Evolutionary conservation across 1,140 invertebrate genomes (phyloP), one percentile per base, ranked within the genome.

Genomic region (Orchesella cincta): DNA sequence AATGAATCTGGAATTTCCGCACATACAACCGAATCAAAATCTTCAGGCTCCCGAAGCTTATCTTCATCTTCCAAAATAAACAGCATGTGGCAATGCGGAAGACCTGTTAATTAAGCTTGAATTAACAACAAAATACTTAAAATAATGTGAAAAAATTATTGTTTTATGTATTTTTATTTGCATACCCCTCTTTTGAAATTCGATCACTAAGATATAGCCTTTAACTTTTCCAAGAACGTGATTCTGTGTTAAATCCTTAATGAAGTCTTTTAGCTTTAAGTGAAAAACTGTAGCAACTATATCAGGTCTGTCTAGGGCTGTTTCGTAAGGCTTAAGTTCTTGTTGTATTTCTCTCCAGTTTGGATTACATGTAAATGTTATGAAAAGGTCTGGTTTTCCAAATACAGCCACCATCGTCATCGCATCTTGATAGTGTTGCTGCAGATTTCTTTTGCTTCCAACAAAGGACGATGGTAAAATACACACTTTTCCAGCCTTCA

Each of bases 321-420:
- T 76, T 83, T 86, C 83, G 5, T 82, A 80, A 62, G 67, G 76
- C 1, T 82, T 34, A 18, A 88, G 78, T 8, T 81, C 67, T n/a
- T 81, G 36, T 70, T 46, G 67, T 16, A 88, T 86, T 79, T 88
- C 86, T 18, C 57, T 23, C 86, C 86, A 88, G n/a, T 77, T 79
- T 18, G 85, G 85, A 82, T 88, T 89, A 71, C 83, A 86, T 20
- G 88, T 89, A 31, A 89, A 85, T 36, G 86, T 88, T 33, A 88
- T 85, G 74, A 88, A 88, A 0, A 87, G 76, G 74, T 84, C 83
- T 23, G 86, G 86, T 39, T 83, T 80, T 8, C 88, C 88, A 83
- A 83, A 86, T 34, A 82, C 74, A 5, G 86, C 81, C 3, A 89
- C 88, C 82, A 87, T 88, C 2, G 84, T 80, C 84, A 88, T 86